Conservation (phyloP, 2,797 vertebrate species). For the Atherinosoma microstoma region DNA sequence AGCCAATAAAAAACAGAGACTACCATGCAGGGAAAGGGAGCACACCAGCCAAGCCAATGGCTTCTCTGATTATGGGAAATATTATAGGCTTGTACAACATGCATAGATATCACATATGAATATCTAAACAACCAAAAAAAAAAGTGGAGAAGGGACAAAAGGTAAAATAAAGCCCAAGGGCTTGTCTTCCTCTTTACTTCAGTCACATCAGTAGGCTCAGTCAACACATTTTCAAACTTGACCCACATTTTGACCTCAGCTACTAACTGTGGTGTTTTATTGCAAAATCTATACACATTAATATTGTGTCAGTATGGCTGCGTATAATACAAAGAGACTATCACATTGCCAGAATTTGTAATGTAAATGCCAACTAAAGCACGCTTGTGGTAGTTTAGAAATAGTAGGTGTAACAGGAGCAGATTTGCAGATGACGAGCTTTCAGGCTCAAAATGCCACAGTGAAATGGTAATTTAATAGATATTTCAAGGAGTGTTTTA, state of each 20-base stretch:
- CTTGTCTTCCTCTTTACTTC: neutral
- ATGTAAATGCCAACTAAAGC: neutral
- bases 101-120: neutral
- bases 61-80: neutral
- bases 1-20: no score
- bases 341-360: neutral
- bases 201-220: neutral
- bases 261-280: neutral
- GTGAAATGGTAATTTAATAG: neutral
- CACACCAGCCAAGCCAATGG: neutral
- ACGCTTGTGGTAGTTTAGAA: neutral
- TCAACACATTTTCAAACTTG: neutral
- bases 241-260: neutral
- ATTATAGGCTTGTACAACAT: neutral
- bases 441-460: neutral
- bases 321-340: neutral
- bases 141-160: neutral
- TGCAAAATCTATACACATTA: neutral
- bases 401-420: neutral
- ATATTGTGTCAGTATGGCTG: neutral
- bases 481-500: slow-evolving; percentile 1
- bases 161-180: neutral
- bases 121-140: neutral
- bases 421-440: neutral
- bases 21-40: no score